These are phyloP conservation scores for Heliconius melpomene DNA, from an alignment of 1,140 invertebrate species.

Conservation along the genomic window DNA sequence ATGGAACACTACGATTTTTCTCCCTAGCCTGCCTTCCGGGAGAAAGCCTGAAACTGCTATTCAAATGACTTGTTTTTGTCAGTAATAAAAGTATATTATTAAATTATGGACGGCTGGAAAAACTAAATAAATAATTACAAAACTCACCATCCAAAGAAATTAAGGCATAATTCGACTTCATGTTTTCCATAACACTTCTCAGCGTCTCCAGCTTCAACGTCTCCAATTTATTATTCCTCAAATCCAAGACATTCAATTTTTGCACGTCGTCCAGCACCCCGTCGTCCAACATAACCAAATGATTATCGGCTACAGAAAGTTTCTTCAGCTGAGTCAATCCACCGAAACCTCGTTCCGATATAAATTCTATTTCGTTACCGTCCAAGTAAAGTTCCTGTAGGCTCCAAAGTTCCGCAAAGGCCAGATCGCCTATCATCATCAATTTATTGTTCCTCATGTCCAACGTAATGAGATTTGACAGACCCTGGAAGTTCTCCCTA, in stretches of 20 bases:
- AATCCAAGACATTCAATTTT: conserved; percentile 86
- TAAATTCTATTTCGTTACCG: conserved; percentile 84
- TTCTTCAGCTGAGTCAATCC: conserved; percentile 86
- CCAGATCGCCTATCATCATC: conserved; percentile 86
- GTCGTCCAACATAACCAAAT: conserved; percentile 84
- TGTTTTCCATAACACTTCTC: conserved; percentile 87
- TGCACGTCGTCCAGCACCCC: conserved; percentile 85
- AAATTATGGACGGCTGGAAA: too few species aligned
- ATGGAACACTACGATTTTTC: too few species aligned
- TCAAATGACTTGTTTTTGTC: too few species aligned
- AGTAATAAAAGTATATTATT: too few species aligned
- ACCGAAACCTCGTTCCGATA: conserved; percentile 86
- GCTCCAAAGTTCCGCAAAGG: conserved; percentile 88
- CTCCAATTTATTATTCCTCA: conserved; percentile 87
- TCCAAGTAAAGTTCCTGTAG: conserved; percentile 88
- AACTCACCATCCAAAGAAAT: conserved; percentile 74
- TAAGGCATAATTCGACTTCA: conserved; percentile 82
- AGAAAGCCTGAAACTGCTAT: too few species aligned
- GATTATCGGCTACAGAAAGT: conserved; percentile 87
- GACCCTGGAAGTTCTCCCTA: conserved; percentile 86
- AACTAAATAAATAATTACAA: neutral
- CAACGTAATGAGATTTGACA: conserved; percentile 85
- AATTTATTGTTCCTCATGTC: conserved; percentile 87
- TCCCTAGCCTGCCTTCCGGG: too few species aligned
- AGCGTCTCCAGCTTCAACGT: conserved; percentile 88